A percentile compares a stretch with the other conserved stretches of the same genome.
These are phyloP conservation scores for Struthio camelus DNA, from an alignment of 2,113 vertebrate species.

Conservation along the genomic window DNA sequence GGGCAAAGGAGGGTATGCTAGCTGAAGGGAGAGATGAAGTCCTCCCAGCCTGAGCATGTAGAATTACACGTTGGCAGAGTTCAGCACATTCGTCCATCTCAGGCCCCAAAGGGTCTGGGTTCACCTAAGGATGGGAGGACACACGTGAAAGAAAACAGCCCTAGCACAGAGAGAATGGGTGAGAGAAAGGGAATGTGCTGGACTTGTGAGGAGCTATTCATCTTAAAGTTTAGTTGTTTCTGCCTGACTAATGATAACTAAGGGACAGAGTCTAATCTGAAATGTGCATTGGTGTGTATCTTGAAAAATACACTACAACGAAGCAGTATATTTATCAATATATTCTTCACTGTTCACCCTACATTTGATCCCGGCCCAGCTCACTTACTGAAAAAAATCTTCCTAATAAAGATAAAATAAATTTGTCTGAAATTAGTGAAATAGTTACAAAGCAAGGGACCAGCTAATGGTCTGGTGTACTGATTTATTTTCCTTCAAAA, in stretches of 20 bases:
- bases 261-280: constrained; percentile 50
- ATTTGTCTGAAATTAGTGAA: constrained; percentile 31
- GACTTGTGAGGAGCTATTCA: neutral
- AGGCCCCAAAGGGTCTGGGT: neutral
- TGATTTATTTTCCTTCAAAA: constrained; percentile 21
- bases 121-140: neutral
- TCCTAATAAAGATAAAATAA: constrained; percentile 16
- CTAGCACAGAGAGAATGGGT: neutral
- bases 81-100: neutral
- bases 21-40: neutral
- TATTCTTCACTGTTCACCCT: neutral
- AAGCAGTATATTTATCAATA: constrained; percentile 57
- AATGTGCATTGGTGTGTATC: constrained; percentile 29
- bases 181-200: neutral
- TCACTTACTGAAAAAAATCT: neutral
- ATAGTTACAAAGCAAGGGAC: constrained; percentile 2
- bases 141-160: neutral
- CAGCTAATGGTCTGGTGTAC: constrained; percentile 14
- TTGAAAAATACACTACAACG: constrained; percentile 47
- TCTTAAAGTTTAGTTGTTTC: constrained; percentile 42
- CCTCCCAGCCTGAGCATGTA: neutral
- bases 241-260: constrained; percentile 61
- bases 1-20: neutral
- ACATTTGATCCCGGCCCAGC: neutral
- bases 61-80: neutral